phyloP scores from a whole-genome alignment of 2,888 invertebrate species.

The Idaea dimidiata region DNA sequence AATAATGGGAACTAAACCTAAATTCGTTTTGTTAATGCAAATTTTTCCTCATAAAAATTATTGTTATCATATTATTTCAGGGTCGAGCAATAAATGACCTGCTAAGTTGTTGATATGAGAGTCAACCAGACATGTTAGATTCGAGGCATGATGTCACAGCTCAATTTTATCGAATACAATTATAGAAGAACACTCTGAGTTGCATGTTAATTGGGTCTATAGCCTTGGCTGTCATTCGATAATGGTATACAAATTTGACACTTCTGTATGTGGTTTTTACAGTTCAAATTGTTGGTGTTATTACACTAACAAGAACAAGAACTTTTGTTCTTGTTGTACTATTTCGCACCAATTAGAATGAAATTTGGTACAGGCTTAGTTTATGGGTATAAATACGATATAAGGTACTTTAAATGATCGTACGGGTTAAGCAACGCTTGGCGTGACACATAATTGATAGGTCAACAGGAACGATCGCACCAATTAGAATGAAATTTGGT shows the following conservation, averaged over 20 bases:
- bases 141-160: constrained; percentile 66
- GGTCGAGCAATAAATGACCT: constrained; percentile 41
- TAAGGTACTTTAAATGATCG: no score
- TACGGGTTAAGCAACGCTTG: no score
- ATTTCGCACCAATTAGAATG: no score
- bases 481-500: no score
- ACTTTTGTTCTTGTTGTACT: not conserved
- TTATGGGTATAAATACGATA: no score
- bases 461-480: no score
- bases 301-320: no score
- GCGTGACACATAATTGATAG: no score
- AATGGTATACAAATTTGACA: constrained; percentile 13
- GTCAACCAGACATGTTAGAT: constrained; percentile 44
- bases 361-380: no score
- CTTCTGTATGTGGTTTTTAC: constrained; percentile 9
- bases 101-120: constrained; percentile 35
- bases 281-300: not conserved
- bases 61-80: constrained; percentile 30
- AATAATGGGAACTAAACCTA: not conserved
- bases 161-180: constrained; percentile 50
- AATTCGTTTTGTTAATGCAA: constrained; percentile 12
- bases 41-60: constrained; percentile 18
- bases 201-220: constrained; percentile 54
- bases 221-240: constrained; percentile 40
- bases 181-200: constrained; percentile 41